Base-by-base conservation (phyloP, 37 sponge, comb jelly and placozoan genomes). In the Halichondria panicea region DNA sequence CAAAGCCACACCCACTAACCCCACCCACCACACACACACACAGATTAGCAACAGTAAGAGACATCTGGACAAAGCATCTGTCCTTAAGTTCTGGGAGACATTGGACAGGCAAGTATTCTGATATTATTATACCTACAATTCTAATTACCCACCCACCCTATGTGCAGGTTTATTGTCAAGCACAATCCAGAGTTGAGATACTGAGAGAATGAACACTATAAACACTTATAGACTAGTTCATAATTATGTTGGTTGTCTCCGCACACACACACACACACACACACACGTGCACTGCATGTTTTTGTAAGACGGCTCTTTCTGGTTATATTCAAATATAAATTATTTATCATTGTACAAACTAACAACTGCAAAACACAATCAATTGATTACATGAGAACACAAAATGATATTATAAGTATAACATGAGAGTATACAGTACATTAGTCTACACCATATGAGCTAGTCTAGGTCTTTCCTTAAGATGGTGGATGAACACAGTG, bases 21-120 rank as follows among this genome's bases (percentile, higher is more conserved):
- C n/a, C n/a, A n/a, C n/a, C n/a, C n/a, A n/a, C n/a, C n/a, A n/a
- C n/a, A n/a, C n/a, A n/a, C n/a, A n/a, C n/a, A n/a, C 66, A 18
- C 60, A 96, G 84, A 85, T 98, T 71, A 92, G 91, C 54, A 84
- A 80, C 70, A 83, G 58, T 19, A 92, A 84, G 70, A 66, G 99
- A 61, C 96, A 98, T 74, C 63, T 98, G 50, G 99, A 98, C 61
- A 88, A 90, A 52, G 91, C 88, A 3, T 76, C 89, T 18, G 81
- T 88, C n/a, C 56, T 95, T 28, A 74, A 78, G 45, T 98, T 93
- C 67, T 98, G 99, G 99, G 96, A 98, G 43, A 80, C 67, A 1
- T 39, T 93, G 44, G 99, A 98, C 72, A 98, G 77, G 95, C 93
- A 28, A 78, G 87, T 74, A 55, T 30, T 21, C 15, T 33, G 33